Evolutionary conservation across 2,888 invertebrate species (phyloP).

Genomic region (Dryocosmus kuriphilus): DNA sequence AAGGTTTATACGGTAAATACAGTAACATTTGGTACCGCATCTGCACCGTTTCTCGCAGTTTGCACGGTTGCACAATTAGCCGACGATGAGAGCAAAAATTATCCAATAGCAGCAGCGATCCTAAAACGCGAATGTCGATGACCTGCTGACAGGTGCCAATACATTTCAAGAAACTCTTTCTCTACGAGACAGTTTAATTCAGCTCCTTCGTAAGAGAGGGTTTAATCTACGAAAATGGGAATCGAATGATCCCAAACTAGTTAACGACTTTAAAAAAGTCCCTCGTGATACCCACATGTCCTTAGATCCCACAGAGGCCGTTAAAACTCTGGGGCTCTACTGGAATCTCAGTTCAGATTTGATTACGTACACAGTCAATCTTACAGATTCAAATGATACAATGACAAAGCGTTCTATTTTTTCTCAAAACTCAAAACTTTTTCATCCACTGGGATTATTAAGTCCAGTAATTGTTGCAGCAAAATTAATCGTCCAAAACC

Average conservation of each 20-base stretch:
- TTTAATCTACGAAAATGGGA: background rate
- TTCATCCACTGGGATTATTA: no score
- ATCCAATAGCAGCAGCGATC: background rate
- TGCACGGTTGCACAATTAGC: background rate
- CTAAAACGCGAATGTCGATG: background rate
- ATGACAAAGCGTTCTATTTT: no score
- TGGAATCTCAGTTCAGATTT: background rate
- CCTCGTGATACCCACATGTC: background rate
- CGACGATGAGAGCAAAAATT: background rate
- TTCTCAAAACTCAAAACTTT: no score
- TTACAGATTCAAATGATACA: no score
- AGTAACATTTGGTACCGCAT: background rate
- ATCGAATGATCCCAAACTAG: background rate
- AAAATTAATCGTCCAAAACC: no score
- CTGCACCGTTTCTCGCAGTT: background rate
- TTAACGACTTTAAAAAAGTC: background rate
- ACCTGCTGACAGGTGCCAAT: background rate
- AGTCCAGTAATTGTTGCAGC: no score
- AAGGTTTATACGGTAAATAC: background rate
- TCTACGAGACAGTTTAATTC: background rate
- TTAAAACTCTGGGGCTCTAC: background rate
- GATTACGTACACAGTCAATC: no score
- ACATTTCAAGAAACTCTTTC: background rate
- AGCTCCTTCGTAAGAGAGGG: background rate
- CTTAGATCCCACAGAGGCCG: background rate